Conservation (phyloP, 2,888 invertebrate species). For the Cataglyphis albicans region DNA sequence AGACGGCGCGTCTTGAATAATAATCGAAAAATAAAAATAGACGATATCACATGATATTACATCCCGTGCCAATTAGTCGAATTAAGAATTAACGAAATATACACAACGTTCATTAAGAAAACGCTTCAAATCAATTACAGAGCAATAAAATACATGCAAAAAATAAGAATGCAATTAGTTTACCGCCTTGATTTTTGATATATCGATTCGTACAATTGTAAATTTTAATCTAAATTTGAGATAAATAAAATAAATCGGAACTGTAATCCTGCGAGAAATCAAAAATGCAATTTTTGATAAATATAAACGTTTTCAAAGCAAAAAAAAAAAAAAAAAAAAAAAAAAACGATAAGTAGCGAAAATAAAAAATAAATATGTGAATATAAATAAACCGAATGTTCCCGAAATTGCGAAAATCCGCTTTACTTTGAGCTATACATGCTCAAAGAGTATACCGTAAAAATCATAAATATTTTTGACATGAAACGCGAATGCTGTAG, state of each 20-base stretch:
- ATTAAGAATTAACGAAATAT: conserved; percentile 23
- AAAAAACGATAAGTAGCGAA: conserved; percentile 3
- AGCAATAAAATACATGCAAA: conserved; percentile 36
- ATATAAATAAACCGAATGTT: conserved; percentile 25
- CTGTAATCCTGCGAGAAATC: background rate
- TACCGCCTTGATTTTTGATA: background rate
- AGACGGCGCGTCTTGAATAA: conserved; percentile 32
- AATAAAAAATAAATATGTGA: conserved; percentile 15
- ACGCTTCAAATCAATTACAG: background rate
- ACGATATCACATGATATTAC: conserved; percentile 14
- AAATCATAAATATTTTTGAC: conserved; percentile 49
- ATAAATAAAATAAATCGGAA: background rate
- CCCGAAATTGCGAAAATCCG: conserved; percentile 4
- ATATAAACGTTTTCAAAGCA: background rate
- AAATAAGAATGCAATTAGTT: conserved; percentile 34
- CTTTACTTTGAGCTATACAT: background rate
- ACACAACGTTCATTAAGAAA: background rate
- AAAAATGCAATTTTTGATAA: background rate
- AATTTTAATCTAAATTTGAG: conserved; percentile 6
- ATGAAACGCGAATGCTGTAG: conserved; percentile 26
- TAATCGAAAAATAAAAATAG: conserved; percentile 43
- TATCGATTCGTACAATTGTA: background rate
- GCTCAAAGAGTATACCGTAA: conserved; percentile 21
- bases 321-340: no score
- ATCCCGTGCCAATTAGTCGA: conserved; percentile 33